A percentile compares a stretch with the other conserved stretches of the same genome.
phyloP scores from a whole-genome alignment of 2,797 vertebrate genomes.

The Girardinus metallicus region DNA sequence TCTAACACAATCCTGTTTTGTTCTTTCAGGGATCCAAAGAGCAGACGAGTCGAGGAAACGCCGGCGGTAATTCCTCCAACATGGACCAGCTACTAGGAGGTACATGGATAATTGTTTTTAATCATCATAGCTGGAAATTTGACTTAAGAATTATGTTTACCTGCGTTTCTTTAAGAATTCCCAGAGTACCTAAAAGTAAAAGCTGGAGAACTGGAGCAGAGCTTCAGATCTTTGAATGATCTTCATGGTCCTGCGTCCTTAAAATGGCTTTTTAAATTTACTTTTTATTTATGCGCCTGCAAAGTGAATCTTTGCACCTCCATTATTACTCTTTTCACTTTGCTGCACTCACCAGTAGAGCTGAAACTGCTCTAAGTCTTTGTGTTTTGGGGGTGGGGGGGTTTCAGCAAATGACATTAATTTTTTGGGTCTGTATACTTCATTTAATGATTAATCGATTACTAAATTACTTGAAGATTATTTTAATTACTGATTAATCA shows the following conservation, averaged over 20 bases:
- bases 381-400: too few relatives aligned
- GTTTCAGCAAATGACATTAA: too few relatives aligned
- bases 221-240: neutral
- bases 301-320: too few relatives aligned
- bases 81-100: constrained; percentile 76
- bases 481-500: too few relatives aligned
- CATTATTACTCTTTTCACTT: too few relatives aligned
- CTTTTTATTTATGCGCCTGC: too few relatives aligned
- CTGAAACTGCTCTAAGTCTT: too few relatives aligned
- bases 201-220: neutral
- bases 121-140: too few relatives aligned
- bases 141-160: neutral
- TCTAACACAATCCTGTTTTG: constrained; percentile 34
- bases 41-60: constrained; percentile 65
- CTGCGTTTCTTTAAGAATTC: neutral
- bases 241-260: neutral
- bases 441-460: too few relatives aligned
- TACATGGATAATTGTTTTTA: constrained; percentile 3
- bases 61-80: constrained; percentile 72
- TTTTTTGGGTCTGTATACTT: too few relatives aligned
- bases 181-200: neutral
- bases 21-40: constrained; percentile 79
- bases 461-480: too few relatives aligned
- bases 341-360: too few relatives aligned
- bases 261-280: neutral